A percentile compares a stretch with the other conserved stretches of the same genome.
Conservation (phyloP, 2,113 vertebrate genomes). For the Hippocampus barbouri region DNA sequence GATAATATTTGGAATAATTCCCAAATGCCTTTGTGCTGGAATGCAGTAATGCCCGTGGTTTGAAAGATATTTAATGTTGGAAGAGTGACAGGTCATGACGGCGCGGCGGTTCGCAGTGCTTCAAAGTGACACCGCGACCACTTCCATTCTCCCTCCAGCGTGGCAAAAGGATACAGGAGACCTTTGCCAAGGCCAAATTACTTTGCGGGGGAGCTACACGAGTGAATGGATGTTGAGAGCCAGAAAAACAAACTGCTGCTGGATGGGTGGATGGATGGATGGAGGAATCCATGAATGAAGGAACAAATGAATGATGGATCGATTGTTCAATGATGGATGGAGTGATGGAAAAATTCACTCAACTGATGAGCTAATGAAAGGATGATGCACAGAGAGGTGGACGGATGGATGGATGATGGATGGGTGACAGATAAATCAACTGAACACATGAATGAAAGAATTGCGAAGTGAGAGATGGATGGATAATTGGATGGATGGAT, state of each 20-base stretch:
- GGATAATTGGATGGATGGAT: background rate
- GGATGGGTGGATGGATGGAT: background rate
- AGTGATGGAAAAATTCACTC: no score
- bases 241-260: no score
- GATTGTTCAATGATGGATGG: no score
- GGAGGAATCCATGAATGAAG: no score
- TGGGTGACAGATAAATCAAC: no score
- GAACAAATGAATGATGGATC: no score
- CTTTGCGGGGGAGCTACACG: background rate
- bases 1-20: background rate
- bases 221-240: background rate
- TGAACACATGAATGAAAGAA: no score
- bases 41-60: background rate
- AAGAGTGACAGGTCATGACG: background rate
- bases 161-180: background rate
- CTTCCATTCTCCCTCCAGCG: no score
- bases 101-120: no score
- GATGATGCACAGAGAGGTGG: background rate
- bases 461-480: background rate
- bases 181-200: background rate
- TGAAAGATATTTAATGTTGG: background rate
- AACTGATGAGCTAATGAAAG: background rate
- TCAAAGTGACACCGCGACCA: no score
- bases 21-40: background rate
- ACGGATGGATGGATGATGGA: background rate